Evolutionary conservation across 2,797 vertebrate genomes (phyloP).

Genomic region (Oreochromis mossambicus): DNA sequence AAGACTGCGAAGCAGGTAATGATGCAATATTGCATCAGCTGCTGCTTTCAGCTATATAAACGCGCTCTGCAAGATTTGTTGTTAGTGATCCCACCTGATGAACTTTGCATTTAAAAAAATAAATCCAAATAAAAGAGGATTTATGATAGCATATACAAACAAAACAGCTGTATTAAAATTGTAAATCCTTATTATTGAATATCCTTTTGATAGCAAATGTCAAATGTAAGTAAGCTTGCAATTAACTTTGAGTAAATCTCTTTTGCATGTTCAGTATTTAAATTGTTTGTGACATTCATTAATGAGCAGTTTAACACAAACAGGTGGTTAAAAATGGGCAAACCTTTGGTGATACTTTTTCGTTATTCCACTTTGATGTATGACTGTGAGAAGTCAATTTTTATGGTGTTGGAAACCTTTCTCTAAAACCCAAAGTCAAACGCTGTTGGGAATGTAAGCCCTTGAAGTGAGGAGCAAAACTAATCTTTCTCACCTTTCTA

Average conservation of each 20-base stretch:
- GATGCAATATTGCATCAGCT: background rate
- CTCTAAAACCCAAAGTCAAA: background rate
- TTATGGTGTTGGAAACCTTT: background rate
- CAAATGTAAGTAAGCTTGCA: background rate
- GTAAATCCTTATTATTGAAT: background rate
- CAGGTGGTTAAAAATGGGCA: background rate
- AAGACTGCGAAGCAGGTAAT: background rate
- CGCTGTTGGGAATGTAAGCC: background rate
- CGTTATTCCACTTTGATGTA: rapidly evolving
- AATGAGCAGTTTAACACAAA: background rate
- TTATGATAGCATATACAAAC: background rate
- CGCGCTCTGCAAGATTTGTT: background rate
- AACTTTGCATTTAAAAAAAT: background rate
- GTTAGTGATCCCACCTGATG: background rate
- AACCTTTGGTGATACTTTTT: background rate
- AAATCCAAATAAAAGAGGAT: background rate
- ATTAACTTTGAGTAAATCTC: background rate
- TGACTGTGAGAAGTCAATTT: background rate
- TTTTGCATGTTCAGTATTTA: background rate
- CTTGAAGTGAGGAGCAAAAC: background rate
- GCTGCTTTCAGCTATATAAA: background rate
- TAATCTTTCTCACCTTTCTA: conserved; percentile 1
- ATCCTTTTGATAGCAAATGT: background rate
- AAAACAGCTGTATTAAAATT: background rate
- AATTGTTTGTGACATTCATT: background rate